Base-by-base conservation (phyloP, 2,888 invertebrate species). In the Synergus laeviventris region DNA sequence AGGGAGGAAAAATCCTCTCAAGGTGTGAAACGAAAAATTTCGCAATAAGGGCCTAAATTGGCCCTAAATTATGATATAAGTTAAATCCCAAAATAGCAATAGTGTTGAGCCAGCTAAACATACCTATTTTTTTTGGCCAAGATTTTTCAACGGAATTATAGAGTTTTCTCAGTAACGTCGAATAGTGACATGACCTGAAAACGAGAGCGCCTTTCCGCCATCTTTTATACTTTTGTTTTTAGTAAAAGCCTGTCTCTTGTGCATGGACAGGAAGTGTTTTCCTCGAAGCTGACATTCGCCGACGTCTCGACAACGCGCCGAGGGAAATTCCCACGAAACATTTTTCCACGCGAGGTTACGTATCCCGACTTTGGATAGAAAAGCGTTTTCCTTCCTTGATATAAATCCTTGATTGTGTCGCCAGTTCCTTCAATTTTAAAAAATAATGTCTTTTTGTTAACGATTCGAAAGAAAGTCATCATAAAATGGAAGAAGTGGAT, bases 251-350 rank as follows among this genome's bases (percentile, higher is more conserved):
- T 77, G 64, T 66, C 76, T 73, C 59, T 64, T 49, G 64, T 64
- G 73, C 75, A 74, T 76, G 70, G 75, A 73, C 66, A 31, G 75
- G 73, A 78, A 74, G 74, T 75, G 74, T 78, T 79, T 79, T 78
- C 76, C 73, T 75, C 77, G 38, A 62, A 73, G 78, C 76, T 78
- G 79, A 79, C 77, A 77, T 76, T 75, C 79, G 79, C 74, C 79
- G 76, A 78, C 78, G 74, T 78, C 79, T 78, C 73, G 79, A 79
- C 79, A 76, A 81, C 77, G 74, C 74, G 78, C 78, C 66, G 77
- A 64, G 74, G 79, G 73, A 77, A 62, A 76, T 79, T 80, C 74
- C 73, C 73, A 24, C 54, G 42, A 75, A 78, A 77, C 78, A 42
- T 64, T 64, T 64, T 64, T 42, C 21, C 62, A 62, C 64, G 16